Conservation (phyloP, 2,888 invertebrate genomes). For the Rhaphigaster nebulosa region DNA sequence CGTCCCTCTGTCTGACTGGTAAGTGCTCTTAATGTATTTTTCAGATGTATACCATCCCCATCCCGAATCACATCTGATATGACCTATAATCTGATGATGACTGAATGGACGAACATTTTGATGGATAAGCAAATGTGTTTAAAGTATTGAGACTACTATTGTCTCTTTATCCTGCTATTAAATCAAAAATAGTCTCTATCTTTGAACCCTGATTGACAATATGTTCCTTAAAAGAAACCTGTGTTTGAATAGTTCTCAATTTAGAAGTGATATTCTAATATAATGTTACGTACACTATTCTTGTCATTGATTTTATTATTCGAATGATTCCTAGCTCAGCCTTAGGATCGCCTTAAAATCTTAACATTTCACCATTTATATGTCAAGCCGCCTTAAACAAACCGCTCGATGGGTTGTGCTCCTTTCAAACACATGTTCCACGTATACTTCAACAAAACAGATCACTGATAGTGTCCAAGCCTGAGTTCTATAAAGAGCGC, state of each 20-base stretch:
- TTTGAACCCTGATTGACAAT: too few species aligned
- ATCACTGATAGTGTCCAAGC: slow-evolving; percentile 15
- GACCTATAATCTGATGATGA: too few species aligned
- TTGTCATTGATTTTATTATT: background rate
- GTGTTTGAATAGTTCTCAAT: background rate
- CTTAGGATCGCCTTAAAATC: background rate
- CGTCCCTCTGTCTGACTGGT: too few species aligned
- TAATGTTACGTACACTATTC: background rate
- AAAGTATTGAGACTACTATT: too few species aligned
- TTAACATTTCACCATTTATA: background rate
- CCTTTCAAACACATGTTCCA: background rate
- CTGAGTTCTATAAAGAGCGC: background rate
- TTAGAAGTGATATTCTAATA: background rate
- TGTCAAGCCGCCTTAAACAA: background rate
- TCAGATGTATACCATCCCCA: too few species aligned
- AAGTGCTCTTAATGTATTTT: too few species aligned
- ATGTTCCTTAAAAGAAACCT: too few species aligned
- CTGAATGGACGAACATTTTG: too few species aligned
- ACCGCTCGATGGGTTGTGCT: background rate
- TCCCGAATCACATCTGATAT: too few species aligned
- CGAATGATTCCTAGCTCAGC: background rate
- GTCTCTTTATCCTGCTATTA: too few species aligned
- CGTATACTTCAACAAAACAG: background rate
- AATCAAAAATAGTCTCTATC: too few species aligned
- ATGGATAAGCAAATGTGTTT: too few species aligned